Evolutionary conservation across 2,797 vertebrate genomes (phyloP).

Genomic region (Columba guinea): DNA sequence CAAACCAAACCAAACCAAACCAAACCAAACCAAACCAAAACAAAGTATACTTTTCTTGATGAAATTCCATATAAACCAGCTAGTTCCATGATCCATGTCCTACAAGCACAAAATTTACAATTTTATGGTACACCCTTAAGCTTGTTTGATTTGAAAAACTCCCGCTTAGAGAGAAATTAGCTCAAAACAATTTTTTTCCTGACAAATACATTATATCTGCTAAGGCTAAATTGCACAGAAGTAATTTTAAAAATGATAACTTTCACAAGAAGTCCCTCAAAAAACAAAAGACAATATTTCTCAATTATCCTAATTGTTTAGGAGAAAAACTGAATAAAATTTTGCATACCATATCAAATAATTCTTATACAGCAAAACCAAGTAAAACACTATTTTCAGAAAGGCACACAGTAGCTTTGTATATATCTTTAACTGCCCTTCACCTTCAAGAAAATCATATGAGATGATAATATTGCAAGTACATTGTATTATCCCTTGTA

Average conservation of each 20-base stretch:
- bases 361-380: background rate
- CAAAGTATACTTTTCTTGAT: fast-evolving
- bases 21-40: too few species aligned
- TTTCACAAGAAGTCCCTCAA: background rate
- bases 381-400: background rate
- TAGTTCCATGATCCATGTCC: background rate
- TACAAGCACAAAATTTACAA: background rate
- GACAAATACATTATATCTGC: background rate
- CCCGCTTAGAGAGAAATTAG: background rate
- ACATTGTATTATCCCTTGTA: background rate
- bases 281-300: background rate
- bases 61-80: background rate
- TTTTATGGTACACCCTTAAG: background rate
- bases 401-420: fast-evolving
- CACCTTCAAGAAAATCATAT: background rate
- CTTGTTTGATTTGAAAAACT: background rate
- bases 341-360: background rate
- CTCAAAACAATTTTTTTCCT: background rate
- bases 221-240: background rate
- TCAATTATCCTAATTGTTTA: background rate
- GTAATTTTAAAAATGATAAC: background rate
- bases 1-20: too few species aligned
- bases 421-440: background rate
- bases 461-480: background rate
- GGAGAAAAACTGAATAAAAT: background rate